Evolutionary conservation across 2,797 vertebrate genomes (phyloP).

Genomic region (Esox lucius): DNA sequence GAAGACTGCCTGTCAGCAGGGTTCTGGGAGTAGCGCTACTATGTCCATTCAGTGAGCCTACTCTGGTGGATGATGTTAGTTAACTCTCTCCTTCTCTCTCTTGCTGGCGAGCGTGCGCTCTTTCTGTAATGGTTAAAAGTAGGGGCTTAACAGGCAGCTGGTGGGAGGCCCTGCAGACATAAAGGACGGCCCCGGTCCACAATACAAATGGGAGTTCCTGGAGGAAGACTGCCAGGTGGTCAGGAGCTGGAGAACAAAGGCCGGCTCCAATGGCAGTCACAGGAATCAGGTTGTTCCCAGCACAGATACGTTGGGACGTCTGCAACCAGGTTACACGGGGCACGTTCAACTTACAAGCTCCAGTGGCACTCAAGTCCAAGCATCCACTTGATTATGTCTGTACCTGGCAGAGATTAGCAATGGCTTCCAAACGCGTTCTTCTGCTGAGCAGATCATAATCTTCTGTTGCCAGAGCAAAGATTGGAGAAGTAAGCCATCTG

Average conservation of each 20-base stretch:
- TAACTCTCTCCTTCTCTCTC: conserved; percentile 33
- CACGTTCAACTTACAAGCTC: conserved; percentile 67
- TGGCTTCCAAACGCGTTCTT: conserved; percentile 16
- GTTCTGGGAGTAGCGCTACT: conserved; percentile 23
- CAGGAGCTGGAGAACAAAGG: conserved; percentile 70
- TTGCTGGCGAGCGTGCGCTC: not conserved
- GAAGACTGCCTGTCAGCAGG: not conserved
- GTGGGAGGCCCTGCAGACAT: conserved; percentile 58
- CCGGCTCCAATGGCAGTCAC: conserved; percentile 63
- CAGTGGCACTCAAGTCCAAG: conserved; percentile 42
- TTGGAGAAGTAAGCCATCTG: not conserved
- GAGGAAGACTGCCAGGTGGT: conserved; percentile 77
- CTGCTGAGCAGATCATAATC: not conserved
- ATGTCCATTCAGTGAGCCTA: conserved; percentile 35
- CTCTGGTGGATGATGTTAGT: conserved; percentile 51
- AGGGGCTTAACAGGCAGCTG: conserved; percentile 72
- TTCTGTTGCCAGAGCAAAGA: too few relatives aligned
- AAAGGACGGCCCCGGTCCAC: conserved; percentile 62
- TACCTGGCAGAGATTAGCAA: conserved; percentile 1
- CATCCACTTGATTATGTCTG: conserved; percentile 32
- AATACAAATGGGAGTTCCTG: conserved; percentile 76
- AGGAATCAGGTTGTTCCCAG: conserved; percentile 68
- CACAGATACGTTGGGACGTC: conserved; percentile 57
- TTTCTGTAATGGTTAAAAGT: conserved; percentile 49
- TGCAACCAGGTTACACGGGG: conserved; percentile 58